Base-by-base conservation (phyloP, 1,140 invertebrate genomes). In the Yoshiicerus persimilis region DNA sequence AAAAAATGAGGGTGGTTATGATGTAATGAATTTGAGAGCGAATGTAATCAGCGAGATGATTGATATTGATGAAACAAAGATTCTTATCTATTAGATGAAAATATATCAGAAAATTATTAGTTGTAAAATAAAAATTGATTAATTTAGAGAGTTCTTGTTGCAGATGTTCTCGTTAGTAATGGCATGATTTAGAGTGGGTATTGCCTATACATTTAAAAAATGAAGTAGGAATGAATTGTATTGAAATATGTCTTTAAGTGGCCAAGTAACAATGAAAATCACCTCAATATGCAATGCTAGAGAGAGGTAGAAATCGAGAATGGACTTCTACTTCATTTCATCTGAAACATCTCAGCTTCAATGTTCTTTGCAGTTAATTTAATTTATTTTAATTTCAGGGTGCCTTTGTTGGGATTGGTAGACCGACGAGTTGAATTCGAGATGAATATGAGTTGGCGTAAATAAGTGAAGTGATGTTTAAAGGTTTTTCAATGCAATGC, bases 361-460 rank as follows among this genome's bases (percentile, higher is more conserved):
- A 20, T 80, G 23, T 38, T 80, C 32, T 80, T 80, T 36, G 32
- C 20, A 80, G 75, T 80, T 80, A 80, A 80, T 80, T 36, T 36
- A 80, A 80, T 80, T 80, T 80, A 80, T 80, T 80, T 80, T 80
- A 80, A 80, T 80, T 80, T 80, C 34, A 80, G 30, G 75, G 75
- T 80, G 32, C 30, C 75, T 80, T 36, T 80, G 75, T 80, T 56
- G 32, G 75, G 75, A 38, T 30, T 70, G 66, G 75, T 80, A 23
- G 32, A 36, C 75, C 75, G 75, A 80, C 75, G 32, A 34, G 75
- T 80, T 38, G 9, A 80, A 56, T 56, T 56, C 47, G 34, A n/a
- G 32, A 27, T 70, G 25, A 11, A 27, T 30, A 16, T 70, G 13
- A 27, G 66, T 70, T 70, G 64, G 25, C 1, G 27, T 70, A 30